Conservation (phyloP, 1,140 invertebrate species). For the Nixonia krombeini region DNA sequence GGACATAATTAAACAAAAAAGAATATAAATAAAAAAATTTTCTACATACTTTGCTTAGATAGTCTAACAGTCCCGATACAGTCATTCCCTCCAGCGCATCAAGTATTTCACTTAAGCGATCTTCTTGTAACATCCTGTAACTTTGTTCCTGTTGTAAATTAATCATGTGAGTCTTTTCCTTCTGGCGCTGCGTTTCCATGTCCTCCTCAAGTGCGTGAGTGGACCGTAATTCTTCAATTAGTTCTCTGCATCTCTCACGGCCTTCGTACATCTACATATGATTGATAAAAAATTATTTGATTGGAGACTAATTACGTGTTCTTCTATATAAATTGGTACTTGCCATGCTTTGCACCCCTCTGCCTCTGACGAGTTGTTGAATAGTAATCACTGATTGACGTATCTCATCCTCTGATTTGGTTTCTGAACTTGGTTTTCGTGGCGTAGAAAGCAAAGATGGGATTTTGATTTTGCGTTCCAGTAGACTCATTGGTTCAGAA, state of each 20-base stretch:
- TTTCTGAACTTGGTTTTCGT: conserved; percentile 23
- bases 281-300: conserved; percentile 1
- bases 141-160: conserved; percentile 62
- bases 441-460: conserved; percentile 73
- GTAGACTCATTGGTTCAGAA: conserved; percentile 9
- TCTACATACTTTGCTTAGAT: conserved; percentile 74
- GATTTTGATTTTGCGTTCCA: conserved; percentile 59
- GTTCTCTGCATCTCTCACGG: conserved; percentile 76
- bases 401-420: too few species aligned
- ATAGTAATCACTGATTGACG: too few species aligned
- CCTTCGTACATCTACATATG: conserved; percentile 78
- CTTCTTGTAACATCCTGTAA: conserved; percentile 57
- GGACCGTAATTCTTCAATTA: conserved; percentile 79
- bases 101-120: conserved; percentile 70
- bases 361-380: too few species aligned
- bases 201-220: conserved; percentile 75
- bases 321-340: too few species aligned
- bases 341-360: too few species aligned
- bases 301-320: too few species aligned
- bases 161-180: conserved; percentile 68
- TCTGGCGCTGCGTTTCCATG: conserved; percentile 66
- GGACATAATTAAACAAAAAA: conserved; percentile 1
- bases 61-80: conserved; percentile 78
- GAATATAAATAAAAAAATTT: conserved; percentile 1
- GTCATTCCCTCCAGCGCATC: conserved; percentile 76